These are phyloP conservation scores for Chironomus striatipennis DNA, from an alignment of 1,140 invertebrate genomes.

Conservation along the genomic window DNA sequence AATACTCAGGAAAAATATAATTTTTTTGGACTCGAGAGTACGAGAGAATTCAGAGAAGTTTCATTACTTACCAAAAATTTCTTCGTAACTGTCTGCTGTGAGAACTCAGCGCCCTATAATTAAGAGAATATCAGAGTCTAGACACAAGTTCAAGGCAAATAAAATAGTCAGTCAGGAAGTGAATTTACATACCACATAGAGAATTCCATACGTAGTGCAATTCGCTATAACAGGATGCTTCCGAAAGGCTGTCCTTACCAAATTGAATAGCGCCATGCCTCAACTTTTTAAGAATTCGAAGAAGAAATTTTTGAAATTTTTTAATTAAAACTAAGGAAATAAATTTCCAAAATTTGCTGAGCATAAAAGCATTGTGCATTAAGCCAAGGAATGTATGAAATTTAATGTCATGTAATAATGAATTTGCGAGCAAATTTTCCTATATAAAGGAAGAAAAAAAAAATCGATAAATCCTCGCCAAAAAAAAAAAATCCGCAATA, in stretches of 20 bases:
- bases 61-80: conserved; percentile 46
- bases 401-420: too few relatives aligned
- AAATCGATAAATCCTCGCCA: not conserved
- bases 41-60: too few relatives aligned
- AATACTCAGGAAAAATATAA: too few relatives aligned
- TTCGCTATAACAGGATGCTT: conserved; percentile 58
- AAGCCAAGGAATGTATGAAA: not conserved
- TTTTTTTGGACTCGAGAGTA: conserved; percentile 25
- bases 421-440: too few relatives aligned
- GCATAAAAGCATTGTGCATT: not conserved
- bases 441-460: not conserved
- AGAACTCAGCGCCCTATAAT: conserved; percentile 54
- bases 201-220: conserved; percentile 62
- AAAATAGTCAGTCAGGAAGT: too few relatives aligned
- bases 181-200: conserved; percentile 48
- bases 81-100: conserved; percentile 63
- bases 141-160: not conserved
- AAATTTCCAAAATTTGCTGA: not conserved
- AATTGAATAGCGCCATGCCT: not conserved
- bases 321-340: not conserved
- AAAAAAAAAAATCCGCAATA: not conserved
- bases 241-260: conserved; percentile 36
- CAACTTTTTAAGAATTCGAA: not conserved
- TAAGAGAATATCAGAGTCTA: not conserved
- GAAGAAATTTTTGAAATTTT: not conserved